Conservation (phyloP, 2,888 invertebrate species). For the Scaptomyza cyrtandrae region DNA sequence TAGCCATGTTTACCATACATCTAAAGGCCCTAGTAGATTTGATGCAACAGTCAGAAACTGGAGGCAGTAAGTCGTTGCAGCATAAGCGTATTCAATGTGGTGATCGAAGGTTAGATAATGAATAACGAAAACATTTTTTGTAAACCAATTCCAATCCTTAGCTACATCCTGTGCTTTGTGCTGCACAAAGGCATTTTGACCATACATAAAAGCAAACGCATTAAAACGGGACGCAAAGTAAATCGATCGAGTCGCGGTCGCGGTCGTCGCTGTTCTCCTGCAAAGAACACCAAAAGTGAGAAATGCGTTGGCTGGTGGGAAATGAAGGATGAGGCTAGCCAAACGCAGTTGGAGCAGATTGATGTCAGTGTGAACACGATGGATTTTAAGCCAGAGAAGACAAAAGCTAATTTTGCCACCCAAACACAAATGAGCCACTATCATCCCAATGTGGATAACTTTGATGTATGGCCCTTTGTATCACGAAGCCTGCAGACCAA, state of each 20-base stretch:
- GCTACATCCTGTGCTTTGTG: slow-evolving; percentile 45
- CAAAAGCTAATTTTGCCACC: neutral
- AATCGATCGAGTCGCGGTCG: neutral
- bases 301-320: neutral
- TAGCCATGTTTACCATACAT: slow-evolving; percentile 42
- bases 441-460: slow-evolving; percentile 34
- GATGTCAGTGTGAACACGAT: neutral
- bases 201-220: slow-evolving; percentile 21
- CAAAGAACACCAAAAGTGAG: neutral
- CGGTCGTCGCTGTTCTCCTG: neutral
- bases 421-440: slow-evolving; percentile 1
- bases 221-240: neutral
- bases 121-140: neutral
- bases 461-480: slow-evolving; percentile 19
- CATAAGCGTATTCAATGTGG: slow-evolving; percentile 41
- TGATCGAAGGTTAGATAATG: slow-evolving; percentile 42
- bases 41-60: slow-evolving; percentile 26
- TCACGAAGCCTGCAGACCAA: slow-evolving; percentile 50
- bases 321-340: neutral
- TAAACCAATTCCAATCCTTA: neutral
- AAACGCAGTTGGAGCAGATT: neutral
- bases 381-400: neutral
- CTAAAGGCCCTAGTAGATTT: slow-evolving; percentile 45
- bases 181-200: slow-evolving; percentile 30
- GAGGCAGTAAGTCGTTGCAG: neutral